phyloP scores from a whole-genome alignment of 2,113 vertebrate species.

The Manacus vitellinus region DNA sequence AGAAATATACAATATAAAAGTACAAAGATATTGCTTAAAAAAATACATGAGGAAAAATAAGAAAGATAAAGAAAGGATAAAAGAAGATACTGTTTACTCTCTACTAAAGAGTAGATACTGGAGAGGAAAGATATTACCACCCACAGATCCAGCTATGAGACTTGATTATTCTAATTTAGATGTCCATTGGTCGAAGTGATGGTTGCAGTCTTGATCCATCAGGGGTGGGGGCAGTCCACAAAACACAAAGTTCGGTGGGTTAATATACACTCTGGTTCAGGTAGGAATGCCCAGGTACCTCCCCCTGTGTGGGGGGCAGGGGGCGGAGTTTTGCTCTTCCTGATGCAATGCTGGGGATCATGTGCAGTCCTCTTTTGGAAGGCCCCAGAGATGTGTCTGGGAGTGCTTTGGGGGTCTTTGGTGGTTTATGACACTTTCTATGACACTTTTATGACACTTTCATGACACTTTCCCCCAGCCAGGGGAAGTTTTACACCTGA shows the following conservation, averaged over 20 bases:
- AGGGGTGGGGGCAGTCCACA: background rate
- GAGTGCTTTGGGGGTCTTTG: background rate
- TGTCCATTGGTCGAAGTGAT: background rate
- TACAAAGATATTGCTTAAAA: background rate
- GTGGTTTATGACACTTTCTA: background rate
- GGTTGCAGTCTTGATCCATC: background rate
- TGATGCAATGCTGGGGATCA: background rate
- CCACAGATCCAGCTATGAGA: background rate
- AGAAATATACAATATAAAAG: background rate
- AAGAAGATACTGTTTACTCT: background rate
- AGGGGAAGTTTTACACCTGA: background rate
- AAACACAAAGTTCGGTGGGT: background rate
- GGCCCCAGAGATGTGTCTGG: background rate
- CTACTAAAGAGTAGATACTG: background rate
- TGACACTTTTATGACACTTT: background rate
- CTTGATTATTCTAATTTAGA: background rate
- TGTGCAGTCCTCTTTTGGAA: background rate
- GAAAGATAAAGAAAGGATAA: background rate
- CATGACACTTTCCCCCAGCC: background rate
- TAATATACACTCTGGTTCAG: accelerated
- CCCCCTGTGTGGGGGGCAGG: background rate
- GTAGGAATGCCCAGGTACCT: accelerated
- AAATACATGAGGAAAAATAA: background rate
- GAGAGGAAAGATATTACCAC: too few species aligned
- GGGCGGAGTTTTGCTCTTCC: background rate